Evolutionary conservation across 2,797 vertebrate genomes (phyloP).

Genomic region (Sus cebifrons): DNA sequence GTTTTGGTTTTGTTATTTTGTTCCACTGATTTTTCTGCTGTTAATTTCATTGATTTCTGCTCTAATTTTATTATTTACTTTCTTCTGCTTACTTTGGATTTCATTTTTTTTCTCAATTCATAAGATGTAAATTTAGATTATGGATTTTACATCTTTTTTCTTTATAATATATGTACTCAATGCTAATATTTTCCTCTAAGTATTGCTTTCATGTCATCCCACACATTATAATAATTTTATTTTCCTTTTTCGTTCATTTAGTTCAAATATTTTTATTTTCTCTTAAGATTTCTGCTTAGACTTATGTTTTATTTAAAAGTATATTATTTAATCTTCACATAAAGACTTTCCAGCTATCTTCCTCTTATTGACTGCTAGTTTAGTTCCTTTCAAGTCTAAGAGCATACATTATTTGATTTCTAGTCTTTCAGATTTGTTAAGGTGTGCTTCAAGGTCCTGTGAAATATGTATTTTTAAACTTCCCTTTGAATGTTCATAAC

Average conservation of each 20-base stretch:
- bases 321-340: not conserved
- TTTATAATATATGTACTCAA: not conserved
- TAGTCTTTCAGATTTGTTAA: not conserved
- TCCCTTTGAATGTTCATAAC: not conserved
- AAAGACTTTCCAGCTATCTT: not conserved
- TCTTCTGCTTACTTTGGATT: not conserved
- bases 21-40: not conserved
- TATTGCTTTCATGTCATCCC: not conserved
- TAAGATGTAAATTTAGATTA: not conserved
- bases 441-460: not conserved
- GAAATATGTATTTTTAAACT: not conserved
- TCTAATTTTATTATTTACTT: slow-evolving; percentile 39
- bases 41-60: not conserved
- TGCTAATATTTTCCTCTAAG: not conserved
- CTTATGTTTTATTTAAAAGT: not conserved
- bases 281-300: slow-evolving; percentile 24
- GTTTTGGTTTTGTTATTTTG: not conserved
- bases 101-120: not conserved
- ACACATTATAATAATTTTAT: not conserved
- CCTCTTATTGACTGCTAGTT: not conserved
- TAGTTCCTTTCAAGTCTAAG: not conserved
- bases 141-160: not conserved
- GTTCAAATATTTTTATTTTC: not conserved
- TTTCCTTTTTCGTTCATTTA: not conserved
- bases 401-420: not conserved